A percentile compares a stretch with the other conserved stretches of the same genome.
These are phyloP conservation scores for Neolamprologus falcicula DNA, from an alignment of 2,113 vertebrate species.

Conservation along the genomic window DNA sequence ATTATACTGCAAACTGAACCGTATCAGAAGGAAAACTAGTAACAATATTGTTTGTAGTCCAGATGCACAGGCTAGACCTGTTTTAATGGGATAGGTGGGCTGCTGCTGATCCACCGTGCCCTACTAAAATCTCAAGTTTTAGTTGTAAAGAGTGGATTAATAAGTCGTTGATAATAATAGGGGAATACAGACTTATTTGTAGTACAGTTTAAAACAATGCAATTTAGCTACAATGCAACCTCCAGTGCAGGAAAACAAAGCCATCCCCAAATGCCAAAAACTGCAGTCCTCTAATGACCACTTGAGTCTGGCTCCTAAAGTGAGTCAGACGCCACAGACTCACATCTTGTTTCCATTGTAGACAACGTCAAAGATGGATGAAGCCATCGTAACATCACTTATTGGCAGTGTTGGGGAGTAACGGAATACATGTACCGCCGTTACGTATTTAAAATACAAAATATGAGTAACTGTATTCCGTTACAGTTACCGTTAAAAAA, in stretches of 20 bases:
- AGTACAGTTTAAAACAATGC: not conserved
- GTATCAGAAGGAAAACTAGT: not conserved
- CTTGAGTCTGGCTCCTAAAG: not conserved
- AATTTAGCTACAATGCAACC: not conserved
- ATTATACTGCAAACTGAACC: not conserved
- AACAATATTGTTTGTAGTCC: not conserved
- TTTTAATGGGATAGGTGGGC: not conserved
- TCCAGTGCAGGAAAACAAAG: not conserved
- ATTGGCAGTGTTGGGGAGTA: no score
- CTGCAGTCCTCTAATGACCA: not conserved
- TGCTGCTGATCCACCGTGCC: not conserved
- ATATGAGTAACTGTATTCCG: no score
- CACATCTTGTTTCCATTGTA: not conserved
- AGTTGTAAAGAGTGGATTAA: not conserved
- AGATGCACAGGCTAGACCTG: accelerated
- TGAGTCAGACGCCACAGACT: not conserved
- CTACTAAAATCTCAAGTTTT: not conserved
- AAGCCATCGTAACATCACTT: not conserved
- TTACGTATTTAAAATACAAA: no score
- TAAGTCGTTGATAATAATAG: not conserved
- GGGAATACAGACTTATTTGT: not conserved
- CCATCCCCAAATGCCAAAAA: not conserved
- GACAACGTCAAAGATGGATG: not conserved
- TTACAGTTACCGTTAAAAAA: no score
- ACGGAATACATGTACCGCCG: no score